These are phyloP conservation scores for Acanthosepion lycidas DNA, from an alignment of 2,888 invertebrate species.

Conservation along the genomic window DNA sequence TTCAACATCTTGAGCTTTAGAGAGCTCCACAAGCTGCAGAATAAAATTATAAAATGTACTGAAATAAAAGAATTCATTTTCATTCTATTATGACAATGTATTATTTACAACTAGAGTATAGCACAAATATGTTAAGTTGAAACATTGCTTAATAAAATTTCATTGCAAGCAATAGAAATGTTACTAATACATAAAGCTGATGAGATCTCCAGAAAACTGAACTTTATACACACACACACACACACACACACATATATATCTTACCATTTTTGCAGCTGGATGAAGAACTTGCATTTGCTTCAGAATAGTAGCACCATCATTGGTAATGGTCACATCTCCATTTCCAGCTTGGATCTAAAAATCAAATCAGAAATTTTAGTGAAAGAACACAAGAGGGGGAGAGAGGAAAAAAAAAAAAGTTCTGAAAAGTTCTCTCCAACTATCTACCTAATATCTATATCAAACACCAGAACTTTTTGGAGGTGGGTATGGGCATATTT, in stretches of 20 bases:
- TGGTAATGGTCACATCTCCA: conserved; percentile 99
- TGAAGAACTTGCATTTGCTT: conserved; percentile 99
- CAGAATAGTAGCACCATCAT: conserved; percentile 99
- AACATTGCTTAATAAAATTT: neutral
- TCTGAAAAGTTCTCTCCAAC: too few relatives aligned
- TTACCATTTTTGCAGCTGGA: conserved; percentile 98
- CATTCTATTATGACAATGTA: neutral
- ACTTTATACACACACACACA: too few relatives aligned
- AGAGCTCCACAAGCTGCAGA: conserved; percentile 92
- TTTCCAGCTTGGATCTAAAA: conserved; percentile 92
- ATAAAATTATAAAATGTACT: neutral
- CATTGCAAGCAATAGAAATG: too few relatives aligned
- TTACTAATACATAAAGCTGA: too few relatives aligned
- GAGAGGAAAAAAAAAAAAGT: too few relatives aligned
- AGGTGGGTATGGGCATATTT: too few relatives aligned
- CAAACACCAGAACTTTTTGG: too few relatives aligned
- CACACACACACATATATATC: conserved; percentile 39
- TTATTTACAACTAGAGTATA: neutral
- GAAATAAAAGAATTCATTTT: neutral
- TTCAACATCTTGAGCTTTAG: conserved; percentile 98
- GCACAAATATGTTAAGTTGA: neutral
- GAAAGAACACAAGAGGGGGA: neutral
- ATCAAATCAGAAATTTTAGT: neutral
- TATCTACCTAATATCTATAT: too few relatives aligned
- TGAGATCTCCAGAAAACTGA: too few relatives aligned